Percentiles rank a stretch among this genome's conserved stretches.
phyloP scores from a whole-genome alignment of 1,140 invertebrate species.

The Heliconius hermathena region DNA sequence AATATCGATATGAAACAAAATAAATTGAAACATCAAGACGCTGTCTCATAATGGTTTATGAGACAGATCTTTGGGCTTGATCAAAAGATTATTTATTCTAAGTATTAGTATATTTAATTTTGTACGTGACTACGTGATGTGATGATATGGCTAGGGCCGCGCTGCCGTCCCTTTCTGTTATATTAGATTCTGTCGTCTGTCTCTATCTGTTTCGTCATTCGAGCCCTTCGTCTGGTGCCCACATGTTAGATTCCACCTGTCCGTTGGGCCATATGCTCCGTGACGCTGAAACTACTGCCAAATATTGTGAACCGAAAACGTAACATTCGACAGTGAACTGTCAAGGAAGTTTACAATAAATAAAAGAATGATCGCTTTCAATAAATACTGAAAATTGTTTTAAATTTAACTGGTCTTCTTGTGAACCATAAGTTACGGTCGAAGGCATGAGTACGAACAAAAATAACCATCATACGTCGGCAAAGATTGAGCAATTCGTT shows the following conservation, averaged over 20 bases:
- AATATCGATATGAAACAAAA: conserved; percentile 14
- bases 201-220: conserved; percentile 57
- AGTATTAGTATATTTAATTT: conserved; percentile 61
- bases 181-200: conserved; percentile 44
- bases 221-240: conserved; percentile 65
- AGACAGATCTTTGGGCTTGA: conserved; percentile 43
- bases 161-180: conserved; percentile 53
- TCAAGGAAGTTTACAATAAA: conserved; percentile 49
- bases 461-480: conserved; percentile 34
- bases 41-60: conserved; percentile 45
- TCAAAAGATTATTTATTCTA: conserved; percentile 61
- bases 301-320: conserved; percentile 28
- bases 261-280: conserved; percentile 50
- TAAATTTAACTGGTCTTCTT: conserved; percentile 23
- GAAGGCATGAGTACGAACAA: conserved; percentile 30
- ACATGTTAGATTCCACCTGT: conserved; percentile 70
- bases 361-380: conserved; percentile 40
- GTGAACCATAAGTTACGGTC: not conserved
- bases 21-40: conserved; percentile 23
- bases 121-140: conserved; percentile 55
- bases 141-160: conserved; percentile 35
- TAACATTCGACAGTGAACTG: conserved; percentile 51
- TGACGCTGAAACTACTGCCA: conserved; percentile 42
- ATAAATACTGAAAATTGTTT: conserved; percentile 33
- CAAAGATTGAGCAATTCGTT: conserved; percentile 38